Evolutionary conservation across 2,113 vertebrate genomes (phyloP), one percentile per base, ranked within the genome.

Genomic region (Pachycephala philippinensis): DNA sequence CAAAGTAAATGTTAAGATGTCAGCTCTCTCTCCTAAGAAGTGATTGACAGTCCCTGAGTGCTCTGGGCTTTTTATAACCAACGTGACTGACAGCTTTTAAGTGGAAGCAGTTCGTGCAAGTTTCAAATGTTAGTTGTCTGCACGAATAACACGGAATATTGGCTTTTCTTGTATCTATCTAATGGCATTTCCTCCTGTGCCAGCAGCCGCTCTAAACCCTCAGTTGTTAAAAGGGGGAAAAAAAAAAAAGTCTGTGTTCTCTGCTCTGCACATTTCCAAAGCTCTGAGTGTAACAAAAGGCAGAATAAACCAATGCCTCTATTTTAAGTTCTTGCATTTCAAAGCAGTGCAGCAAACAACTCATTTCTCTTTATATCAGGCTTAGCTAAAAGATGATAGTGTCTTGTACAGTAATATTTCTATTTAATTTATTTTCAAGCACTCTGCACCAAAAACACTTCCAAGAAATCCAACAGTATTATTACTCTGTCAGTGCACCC

Each of bases 41-140:
- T 98, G 98, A 97, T 33, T 98, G 98, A 96, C 97, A 98, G 94
- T 47, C 76, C 95, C 93, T 96, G 95, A 98, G 97, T 95, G 96
- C 95, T 89, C 89, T 52, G 78, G 75, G 94, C 95, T 96, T 98
- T 97, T 96, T 97, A 94, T 97, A 97, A 89, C 89, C 54, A 50
- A 81, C 20, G 60, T 98, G 97, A 97, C 95, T 98, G 98, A 97
- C 97, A 90, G 78, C 71, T 95, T 97, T 96, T 95, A 93, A 96
- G 78, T 89, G 96, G 90, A 96, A 89, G 84, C 63, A 81, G 90
- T 95, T 97, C 80, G 7, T 81, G 54, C 70, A 91, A 91, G 72
- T 94, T 97, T 93, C 88, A 97, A 92, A 94, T 84, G 78, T 91
- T 95, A 92, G 94, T 90, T 92, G 96, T 96, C 95, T 94, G 92